Base-by-base conservation (phyloP, 2,888 invertebrate species). In the Drosophila paranaensis region DNA sequence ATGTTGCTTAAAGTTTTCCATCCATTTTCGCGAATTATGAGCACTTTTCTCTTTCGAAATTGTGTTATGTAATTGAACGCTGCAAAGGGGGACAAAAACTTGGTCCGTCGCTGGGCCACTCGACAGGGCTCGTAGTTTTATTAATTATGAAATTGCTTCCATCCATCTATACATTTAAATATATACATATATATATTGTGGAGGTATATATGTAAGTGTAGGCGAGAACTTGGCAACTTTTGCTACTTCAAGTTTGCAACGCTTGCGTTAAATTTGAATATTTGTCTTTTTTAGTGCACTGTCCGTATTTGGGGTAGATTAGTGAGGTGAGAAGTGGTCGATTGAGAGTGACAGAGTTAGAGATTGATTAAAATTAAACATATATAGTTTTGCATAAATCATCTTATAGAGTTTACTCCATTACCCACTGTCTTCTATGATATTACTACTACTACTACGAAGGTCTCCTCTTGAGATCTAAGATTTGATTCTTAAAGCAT, bases 121-220 rank as follows among this genome's bases (percentile, higher is more conserved):
- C 37, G 14, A 35, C 46, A 39, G 20, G 13, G 20, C 25, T 57
- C 10, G 6, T n/a, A 60, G 46, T 45, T 55, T 58, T 74, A 61
- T 61, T 72, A 72, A 73, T 72, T 71, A 71, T 48, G 43, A 63
- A 54, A 63, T 53, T 33, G 53, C 57, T 62, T 67, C 33, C 46
- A 45, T 27, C 11, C 37, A 27, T 64, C 11, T 46, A 11, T 14
- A 51, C 8, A 6, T 40, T 30, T 40, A 46, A 27, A 46, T 46
- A 13, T 43, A 25, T 25, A 13, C 20, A 27, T 27, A 27, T 27
- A 27, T 27, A 27, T 20, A 20, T 20, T 20, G 20, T 11, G 9
- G 20, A 53, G 37, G 8, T 54, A 33, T 33, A 6, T 43, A 39
- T 33, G 20, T 43, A 20, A 43, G 27, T 55, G 13, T 20, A n/a